A percentile compares a stretch with the other conserved stretches of the same genome.
These are phyloP conservation scores for Heliothis virescens DNA, from an alignment of 1,140 invertebrate genomes.

Conservation along the genomic window DNA sequence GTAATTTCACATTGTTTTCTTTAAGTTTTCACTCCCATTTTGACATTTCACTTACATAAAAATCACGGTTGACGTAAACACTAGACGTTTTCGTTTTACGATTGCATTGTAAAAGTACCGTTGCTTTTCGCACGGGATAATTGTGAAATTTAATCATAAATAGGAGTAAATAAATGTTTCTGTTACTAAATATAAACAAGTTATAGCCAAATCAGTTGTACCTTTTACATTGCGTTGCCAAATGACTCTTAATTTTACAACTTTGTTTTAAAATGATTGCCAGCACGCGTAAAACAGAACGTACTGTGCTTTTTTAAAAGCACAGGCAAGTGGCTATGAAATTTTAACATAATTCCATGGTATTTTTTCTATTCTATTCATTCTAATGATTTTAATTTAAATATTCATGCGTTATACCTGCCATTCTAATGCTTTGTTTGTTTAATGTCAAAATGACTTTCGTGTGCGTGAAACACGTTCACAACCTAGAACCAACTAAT, in stretches of 20 bases:
- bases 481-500: no score
- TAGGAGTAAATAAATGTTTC: no score
- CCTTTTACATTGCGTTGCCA: no score
- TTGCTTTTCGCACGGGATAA: not conserved
- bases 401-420: no score
- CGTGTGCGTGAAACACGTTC: no score
- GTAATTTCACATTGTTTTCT: constrained; percentile 81
- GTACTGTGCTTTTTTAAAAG: not conserved
- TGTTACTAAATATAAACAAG: no score
- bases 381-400: no score
- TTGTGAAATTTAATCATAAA: not conserved
- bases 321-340: not conserved
- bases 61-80: constrained; percentile 66
- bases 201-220: no score
- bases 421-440: no score
- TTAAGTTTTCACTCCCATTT: constrained; percentile 78
- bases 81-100: constrained; percentile 52
- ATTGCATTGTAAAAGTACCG: not conserved
- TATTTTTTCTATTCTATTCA: not conserved
- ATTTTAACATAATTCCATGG: not conserved
- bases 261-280: no score
- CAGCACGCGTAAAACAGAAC: not conserved
- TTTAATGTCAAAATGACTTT: no score
- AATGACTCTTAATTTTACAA: no score
- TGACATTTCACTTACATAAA: constrained; percentile 75